phyloP scores from a whole-genome alignment of 2,113 vertebrate species.

The Aythya baeri region DNA sequence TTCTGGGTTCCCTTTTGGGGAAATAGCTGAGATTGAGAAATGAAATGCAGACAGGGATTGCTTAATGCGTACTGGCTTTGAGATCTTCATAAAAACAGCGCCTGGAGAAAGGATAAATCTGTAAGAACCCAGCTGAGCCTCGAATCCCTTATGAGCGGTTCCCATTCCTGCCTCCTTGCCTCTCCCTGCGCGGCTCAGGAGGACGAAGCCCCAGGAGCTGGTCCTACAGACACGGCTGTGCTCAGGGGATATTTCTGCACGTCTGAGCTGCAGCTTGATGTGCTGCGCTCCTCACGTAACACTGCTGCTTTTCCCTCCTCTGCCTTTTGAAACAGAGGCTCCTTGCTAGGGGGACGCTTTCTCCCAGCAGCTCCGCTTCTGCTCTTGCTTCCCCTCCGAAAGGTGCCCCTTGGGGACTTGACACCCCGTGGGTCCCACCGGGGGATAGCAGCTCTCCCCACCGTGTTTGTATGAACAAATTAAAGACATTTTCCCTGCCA shows the following conservation, averaged over 20 bases:
- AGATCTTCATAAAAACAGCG: background rate
- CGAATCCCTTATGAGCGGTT: background rate
- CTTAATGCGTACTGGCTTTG: background rate
- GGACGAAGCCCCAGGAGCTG: background rate
- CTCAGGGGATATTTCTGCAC: background rate
- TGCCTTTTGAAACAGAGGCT: background rate
- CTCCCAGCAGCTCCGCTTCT: background rate
- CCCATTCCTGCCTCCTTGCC: background rate
- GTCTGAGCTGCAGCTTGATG: background rate
- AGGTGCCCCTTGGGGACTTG: background rate
- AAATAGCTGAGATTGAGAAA: background rate
- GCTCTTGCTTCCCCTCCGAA: background rate
- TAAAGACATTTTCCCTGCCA: background rate
- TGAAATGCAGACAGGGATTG: background rate
- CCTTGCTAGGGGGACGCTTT: background rate
- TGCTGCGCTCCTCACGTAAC: background rate
- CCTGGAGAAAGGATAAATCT: background rate
- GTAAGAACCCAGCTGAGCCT: background rate
- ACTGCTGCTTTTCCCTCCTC: background rate
- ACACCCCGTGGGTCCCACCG: background rate
- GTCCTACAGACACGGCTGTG: background rate
- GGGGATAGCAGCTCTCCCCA: background rate
- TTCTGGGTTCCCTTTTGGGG: background rate
- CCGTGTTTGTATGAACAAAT: fast-evolving
- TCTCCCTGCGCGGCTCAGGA: background rate